A percentile compares a stretch with the other conserved stretches of the same genome.
phyloP scores from a whole-genome alignment of 2,888 invertebrate genomes.

The Brachyopa scutellaris region DNA sequence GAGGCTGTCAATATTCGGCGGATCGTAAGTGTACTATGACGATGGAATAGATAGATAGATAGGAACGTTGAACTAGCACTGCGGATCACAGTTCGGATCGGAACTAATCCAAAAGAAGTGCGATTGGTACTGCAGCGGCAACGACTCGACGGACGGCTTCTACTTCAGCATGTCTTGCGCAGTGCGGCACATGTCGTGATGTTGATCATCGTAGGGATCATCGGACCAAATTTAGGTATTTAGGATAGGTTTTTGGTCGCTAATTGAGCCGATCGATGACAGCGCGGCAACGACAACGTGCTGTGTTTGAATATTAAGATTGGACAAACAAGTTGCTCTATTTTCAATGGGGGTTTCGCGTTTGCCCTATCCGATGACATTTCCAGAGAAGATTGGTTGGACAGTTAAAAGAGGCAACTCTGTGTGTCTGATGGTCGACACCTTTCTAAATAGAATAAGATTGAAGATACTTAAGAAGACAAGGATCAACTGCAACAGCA shows the following conservation, averaged over 20 bases:
- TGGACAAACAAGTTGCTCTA: slow-evolving; percentile 48
- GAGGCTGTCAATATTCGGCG: slow-evolving; percentile 38
- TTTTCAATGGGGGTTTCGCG: background rate
- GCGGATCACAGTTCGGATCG: slow-evolving; percentile 60
- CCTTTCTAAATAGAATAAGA: too few relatives aligned
- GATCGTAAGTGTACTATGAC: slow-evolving; percentile 27
- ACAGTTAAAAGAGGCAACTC: too few relatives aligned
- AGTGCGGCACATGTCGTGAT: slow-evolving; percentile 67
- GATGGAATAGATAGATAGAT: slow-evolving; percentile 30
- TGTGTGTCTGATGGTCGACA: too few relatives aligned
- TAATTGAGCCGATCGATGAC: slow-evolving; percentile 69
- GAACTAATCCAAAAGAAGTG: slow-evolving; percentile 52
- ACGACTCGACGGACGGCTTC: too few relatives aligned
- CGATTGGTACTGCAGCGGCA: slow-evolving; percentile 30
- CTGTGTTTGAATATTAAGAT: slow-evolving; percentile 18
- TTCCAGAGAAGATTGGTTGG: slow-evolving; percentile 14
- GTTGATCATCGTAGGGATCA: slow-evolving; percentile 70
- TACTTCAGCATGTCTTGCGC: background rate
- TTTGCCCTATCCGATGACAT: slow-evolving; percentile 10
- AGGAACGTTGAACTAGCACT: background rate
- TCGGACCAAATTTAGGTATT: slow-evolving; percentile 63
- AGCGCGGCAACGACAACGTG: slow-evolving; percentile 7
- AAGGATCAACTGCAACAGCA: too few relatives aligned
- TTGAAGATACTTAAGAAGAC: too few relatives aligned
- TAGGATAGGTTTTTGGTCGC: slow-evolving; percentile 44